Evolutionary conservation across 2,113 vertebrate species (phyloP), one percentile per base, ranked within the genome.

Genomic region (Tenebrosternarchus preto): DNA sequence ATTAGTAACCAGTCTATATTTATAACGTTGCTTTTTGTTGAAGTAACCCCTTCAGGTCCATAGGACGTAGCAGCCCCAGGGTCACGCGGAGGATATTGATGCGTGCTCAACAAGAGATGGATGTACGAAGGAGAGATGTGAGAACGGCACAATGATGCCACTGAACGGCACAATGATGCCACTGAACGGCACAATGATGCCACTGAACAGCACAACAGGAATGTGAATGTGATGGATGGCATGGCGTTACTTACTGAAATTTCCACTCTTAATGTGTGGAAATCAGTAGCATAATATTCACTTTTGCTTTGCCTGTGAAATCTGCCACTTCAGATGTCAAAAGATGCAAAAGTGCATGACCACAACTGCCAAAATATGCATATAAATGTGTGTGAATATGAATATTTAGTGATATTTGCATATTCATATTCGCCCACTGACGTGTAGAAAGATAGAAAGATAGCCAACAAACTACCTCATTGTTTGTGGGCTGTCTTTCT

Each of bases 151-250:
- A n/a, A n/a, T n/a, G n/a, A n/a, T n/a, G n/a, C 43, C 69, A 72
- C 53, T 66, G 46, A n/a, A 33, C 61, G 60, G 20, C 76, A 57
- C 70, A 63, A 60, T n/a, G n/a, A n/a, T n/a, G n/a, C 43, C 69
- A 72, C 53, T 66, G 46, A n/a, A 33, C 61, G 60, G 20, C 76
- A 57, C 70, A 63, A 60, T n/a, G n/a, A n/a, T n/a, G n/a, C 43
- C 69, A 72, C 53, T 66, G 46, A n/a, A 33, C 61, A 68, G 20
- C 76, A 57, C 70, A 63, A 60, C 29, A 19, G 66, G 73, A 73
- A 77, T 83, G 60, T 72, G 36, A 15, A 7, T n/a, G 53, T 73
- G 77, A 73, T 66, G 68, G 64, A 84, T 36, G 31, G 36, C 1
- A 4, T 1, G 8, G 59, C 12, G 27, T 70, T 71, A 7, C 43